phyloP scores from a whole-genome alignment of 1,140 invertebrate species.

The Helicoverpa zea region DNA sequence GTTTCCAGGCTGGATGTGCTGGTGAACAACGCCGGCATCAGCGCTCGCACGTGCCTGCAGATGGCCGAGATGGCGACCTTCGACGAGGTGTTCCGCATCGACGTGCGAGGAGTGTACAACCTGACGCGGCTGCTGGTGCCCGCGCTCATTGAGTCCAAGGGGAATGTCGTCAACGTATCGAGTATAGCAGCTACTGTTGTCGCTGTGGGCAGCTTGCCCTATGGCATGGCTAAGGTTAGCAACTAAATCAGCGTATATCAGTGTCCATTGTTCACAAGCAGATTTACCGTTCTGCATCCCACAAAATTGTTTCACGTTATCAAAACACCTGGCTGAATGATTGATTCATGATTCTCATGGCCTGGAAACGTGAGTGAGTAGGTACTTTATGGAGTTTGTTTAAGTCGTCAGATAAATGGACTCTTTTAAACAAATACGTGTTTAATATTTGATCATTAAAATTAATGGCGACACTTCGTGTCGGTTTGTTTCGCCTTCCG shows the following conservation, averaged over 20 bases:
- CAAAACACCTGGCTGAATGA: too few species aligned
- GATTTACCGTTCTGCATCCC: too few species aligned
- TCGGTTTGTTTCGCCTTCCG: too few species aligned
- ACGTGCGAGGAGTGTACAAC: slow-evolving; percentile 91
- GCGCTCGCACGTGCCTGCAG: slow-evolving; percentile 91
- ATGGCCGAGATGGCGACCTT: slow-evolving; percentile 92
- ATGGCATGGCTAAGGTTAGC: slow-evolving; percentile 91
- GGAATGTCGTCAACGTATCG: slow-evolving; percentile 92
- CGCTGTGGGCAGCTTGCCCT: slow-evolving; percentile 88
- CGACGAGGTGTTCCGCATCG: slow-evolving; percentile 91
- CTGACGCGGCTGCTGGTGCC: slow-evolving; percentile 91
- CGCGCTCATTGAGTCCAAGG: slow-evolving; percentile 89
- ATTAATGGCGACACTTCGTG: too few species aligned
- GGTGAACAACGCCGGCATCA: slow-evolving; percentile 92
- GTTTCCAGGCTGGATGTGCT: slow-evolving; percentile 86
- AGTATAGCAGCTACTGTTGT: slow-evolving; percentile 90
- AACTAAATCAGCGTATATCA: not conserved
- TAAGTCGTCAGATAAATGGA: too few species aligned
- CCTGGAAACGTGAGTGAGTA: too few species aligned
- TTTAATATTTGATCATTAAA: too few species aligned
- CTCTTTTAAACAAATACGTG: too few species aligned
- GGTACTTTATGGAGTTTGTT: too few species aligned
- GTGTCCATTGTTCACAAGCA: too few species aligned
- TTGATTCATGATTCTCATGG: too few species aligned
- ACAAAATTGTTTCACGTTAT: too few species aligned